These are phyloP conservation scores for Hylaeus volcanicus DNA, from an alignment of 1,140 invertebrate species.

Conservation along the genomic window DNA sequence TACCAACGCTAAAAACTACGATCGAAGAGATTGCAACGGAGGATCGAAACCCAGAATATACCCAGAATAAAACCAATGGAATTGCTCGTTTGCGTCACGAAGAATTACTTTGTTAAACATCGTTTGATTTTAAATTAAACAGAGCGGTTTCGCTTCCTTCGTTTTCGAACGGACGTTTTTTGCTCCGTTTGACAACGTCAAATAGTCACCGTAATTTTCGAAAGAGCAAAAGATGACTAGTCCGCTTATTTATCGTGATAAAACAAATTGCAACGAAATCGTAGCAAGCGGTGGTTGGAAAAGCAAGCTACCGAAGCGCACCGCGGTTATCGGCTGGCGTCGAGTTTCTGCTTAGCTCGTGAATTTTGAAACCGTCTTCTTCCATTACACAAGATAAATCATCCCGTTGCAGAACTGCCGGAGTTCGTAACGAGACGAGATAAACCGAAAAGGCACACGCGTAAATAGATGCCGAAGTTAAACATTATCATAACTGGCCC, in stretches of 20 bases:
- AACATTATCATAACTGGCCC: constrained; percentile 20
- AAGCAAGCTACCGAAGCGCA: not conserved
- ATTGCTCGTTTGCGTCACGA: no score
- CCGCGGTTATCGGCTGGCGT: not conserved
- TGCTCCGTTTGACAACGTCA: no score
- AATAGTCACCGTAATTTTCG: no score
- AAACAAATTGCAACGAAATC: not conserved
- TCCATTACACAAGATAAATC: constrained; percentile 32
- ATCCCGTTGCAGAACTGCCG: constrained; percentile 23
- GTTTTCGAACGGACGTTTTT: no score
- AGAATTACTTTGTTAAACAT: no score
- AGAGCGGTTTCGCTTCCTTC: no score
- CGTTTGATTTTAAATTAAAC: no score
- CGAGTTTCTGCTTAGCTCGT: constrained; percentile 27
- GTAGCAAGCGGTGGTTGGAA: not conserved
- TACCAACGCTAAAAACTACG: no score
- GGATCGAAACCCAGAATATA: no score
- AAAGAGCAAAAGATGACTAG: no score
- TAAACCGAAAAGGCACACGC: constrained; percentile 23
- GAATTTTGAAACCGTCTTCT: constrained; percentile 24
- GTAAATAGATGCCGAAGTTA: constrained; percentile 23
- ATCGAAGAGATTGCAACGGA: no score
- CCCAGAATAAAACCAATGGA: no score
- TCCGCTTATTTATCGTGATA: not conserved
- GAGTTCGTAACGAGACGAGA: constrained; percentile 21